Evolutionary conservation across 2,113 vertebrate genomes (phyloP), one percentile per base, ranked within the genome.

Genomic region (Caracal caracal): DNA sequence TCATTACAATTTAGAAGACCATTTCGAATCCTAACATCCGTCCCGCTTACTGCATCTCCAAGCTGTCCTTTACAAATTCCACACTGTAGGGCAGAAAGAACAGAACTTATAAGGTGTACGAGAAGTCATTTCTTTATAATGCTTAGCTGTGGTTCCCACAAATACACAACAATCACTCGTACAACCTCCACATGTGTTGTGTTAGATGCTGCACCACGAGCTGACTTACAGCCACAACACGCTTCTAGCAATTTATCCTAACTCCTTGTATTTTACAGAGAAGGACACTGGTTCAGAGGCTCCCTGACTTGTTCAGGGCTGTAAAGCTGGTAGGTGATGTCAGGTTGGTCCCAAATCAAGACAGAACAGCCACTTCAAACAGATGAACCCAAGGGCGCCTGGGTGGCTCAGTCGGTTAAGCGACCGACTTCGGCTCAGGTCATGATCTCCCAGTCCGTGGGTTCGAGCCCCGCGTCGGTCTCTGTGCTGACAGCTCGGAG

Each of bases 1-100:
- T 99, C 99, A 0, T 99, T 99, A 97, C 99, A 99, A 98, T 99
- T 99, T 9, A 99, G 99, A 93, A 99, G 99, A 94, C 99, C 99
- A 20, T 99, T 99, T 80, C 99, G 99, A 98, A 99, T 99, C 98
- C 99, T 99, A 93, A 99, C 99, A 83, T 99, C 99, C 0, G 99
- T 99, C 90, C 99, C 99, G 3, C 99, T 99, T 10, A 99, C 99
- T 73, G 99, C 99, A 22, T 99, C 99, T 53, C 99, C 99, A 71
- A 99, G 98, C 98, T 99, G 99, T 82, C 99, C 99, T 98, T 99
- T 99, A 98, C 99, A 99, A 97, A 99, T 98, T 26, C 99, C 99
- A 98, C 99, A 99, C 99, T 99, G 93, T 10, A 81, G 75, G 84
- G 65, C 1, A 43, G 88, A 97, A 96, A 97, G 12, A 56, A 92